phyloP scores from a whole-genome alignment of 2,888 invertebrate genomes.

The Nephrotoma flavescens region DNA sequence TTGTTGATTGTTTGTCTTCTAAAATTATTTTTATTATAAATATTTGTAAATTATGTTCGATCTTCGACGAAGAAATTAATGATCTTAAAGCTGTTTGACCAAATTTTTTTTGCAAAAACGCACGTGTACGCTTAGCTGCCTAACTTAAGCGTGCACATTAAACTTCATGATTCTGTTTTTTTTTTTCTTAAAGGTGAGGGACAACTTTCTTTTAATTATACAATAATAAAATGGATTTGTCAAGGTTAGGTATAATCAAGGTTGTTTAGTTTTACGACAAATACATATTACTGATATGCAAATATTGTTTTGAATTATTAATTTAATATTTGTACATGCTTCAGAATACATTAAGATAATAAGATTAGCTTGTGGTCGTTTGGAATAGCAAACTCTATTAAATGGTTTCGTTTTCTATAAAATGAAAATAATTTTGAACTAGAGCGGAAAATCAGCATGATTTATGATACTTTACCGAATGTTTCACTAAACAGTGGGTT shows the following conservation, averaged over 20 bases:
- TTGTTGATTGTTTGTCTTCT: not conserved
- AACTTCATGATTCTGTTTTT: not conserved
- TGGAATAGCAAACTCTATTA: no score
- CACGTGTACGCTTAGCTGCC: no score
- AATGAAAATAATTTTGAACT: no score
- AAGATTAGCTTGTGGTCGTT: not conserved
- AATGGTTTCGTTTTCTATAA: no score
- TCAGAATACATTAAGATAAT: not conserved
- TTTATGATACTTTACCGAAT: no score
- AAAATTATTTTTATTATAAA: not conserved
- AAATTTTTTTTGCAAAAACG: no score
- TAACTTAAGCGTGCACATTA: no score
- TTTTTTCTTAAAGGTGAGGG: not conserved
- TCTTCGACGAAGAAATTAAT: not conserved
- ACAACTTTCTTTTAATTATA: not conserved
- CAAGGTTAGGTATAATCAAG: not conserved
- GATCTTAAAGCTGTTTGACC: not conserved
- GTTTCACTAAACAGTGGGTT: no score
- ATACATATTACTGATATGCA: not conserved
- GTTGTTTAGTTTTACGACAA: not conserved
- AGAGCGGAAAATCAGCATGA: no score
- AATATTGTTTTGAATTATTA: not conserved
- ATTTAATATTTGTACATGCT: not conserved
- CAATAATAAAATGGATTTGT: not conserved
- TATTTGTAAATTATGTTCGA: not conserved